Evolutionary conservation across 35 echinoderm and acorn worm species (phyloP), one percentile per base, ranked within the genome.

Genomic region (Diadema setosum): DNA sequence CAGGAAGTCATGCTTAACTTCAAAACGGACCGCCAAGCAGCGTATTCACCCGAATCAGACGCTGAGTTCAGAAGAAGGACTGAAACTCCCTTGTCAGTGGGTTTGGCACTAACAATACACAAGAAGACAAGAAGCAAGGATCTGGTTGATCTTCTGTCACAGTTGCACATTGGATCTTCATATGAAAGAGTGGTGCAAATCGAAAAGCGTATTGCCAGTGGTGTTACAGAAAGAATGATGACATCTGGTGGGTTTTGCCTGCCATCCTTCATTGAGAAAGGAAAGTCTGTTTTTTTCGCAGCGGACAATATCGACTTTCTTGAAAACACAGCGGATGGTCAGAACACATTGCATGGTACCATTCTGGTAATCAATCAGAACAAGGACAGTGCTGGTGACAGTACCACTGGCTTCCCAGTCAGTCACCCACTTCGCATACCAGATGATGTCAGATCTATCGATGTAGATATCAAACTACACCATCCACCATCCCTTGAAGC

Each of bases 281-380:
- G 73, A 49, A 88, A 81, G 33, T 81, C 86, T 55, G 5, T 80
- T 2, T 88, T 67, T 59, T 88, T 88, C 31, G 86, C 70, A 27
- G 70, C 69, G n/a, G 69, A 88, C 42, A 80, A 75, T 33, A 88
- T 88, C 59, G 86, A 88, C 86, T 88, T 88, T 49, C 45, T 88
- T 41, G 73, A 88, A 44, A 76, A 88, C 86, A 88, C 69, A 57
- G 86, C 86, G 4, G 50, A 88, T 58, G 86, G 86, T 78, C 86
- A 81, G 50, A 88, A 88, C 69, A 88, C 86, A 17, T 46, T 86
- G 3, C 84, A 86, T 86, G 84, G 84, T 42, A 86, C 84, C 36
- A 86, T 86, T 23, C 42, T 86, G 52, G 60, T 86, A 5, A 73
- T 86, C 39, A 86, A 86, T 73, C 84, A 86, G 23, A 85, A 70